Conservation (phyloP, 2,888 invertebrate genomes). For the Eucriotettix oculatus region DNA sequence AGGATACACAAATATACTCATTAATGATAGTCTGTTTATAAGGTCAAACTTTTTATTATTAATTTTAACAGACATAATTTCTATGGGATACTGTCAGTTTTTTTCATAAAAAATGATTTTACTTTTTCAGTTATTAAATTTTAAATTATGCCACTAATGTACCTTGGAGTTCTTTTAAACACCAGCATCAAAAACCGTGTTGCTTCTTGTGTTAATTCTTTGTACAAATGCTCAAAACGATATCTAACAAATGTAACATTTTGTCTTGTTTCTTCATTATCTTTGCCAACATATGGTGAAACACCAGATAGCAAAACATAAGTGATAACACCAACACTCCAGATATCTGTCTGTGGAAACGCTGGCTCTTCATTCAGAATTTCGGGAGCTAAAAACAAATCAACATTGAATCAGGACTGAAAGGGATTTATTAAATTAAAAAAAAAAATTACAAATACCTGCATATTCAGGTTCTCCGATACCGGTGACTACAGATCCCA, state of each 20-base stretch:
- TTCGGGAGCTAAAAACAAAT: conserved; percentile 54
- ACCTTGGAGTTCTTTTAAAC: conserved; percentile 79
- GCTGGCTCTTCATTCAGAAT: conserved; percentile 74
- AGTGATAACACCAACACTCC: conserved; percentile 84
- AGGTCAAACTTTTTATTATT: too few species aligned
- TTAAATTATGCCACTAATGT: conserved; percentile 21
- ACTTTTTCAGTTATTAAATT: not conserved
- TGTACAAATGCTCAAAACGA: conserved; percentile 84
- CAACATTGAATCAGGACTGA: not conserved
- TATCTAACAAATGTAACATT: conserved; percentile 86
- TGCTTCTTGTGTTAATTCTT: conserved; percentile 85
- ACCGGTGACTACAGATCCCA: conserved; percentile 54
- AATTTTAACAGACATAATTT: too few species aligned
- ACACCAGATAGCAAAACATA: conserved; percentile 86
- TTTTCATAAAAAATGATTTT: not conserved
- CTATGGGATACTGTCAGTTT: not conserved
- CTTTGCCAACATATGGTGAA: conserved; percentile 75
- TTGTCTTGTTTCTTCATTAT: conserved; percentile 70
- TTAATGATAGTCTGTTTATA: too few species aligned
- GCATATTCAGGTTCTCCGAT: conserved; percentile 61
- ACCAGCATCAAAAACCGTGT: conserved; percentile 88
- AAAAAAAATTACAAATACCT: conserved; percentile 21
- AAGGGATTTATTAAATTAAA: not conserved
- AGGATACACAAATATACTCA: too few species aligned
- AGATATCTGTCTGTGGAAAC: conserved; percentile 83